Evolutionary conservation across 2,888 invertebrate species (phyloP).

Genomic region (Tiliacea citrago): DNA sequence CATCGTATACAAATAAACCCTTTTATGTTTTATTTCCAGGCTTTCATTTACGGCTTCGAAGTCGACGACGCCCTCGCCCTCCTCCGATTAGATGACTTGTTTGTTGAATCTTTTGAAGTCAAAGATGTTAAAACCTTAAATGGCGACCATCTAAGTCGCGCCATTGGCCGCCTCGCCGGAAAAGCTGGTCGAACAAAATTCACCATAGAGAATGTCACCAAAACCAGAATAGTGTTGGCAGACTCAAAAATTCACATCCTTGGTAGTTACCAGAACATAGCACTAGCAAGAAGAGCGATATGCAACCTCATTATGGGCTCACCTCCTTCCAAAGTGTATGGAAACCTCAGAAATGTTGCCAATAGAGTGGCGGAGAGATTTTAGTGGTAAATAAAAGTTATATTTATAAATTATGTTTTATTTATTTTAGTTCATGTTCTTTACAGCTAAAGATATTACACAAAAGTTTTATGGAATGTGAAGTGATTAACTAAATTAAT

Average conservation of each 20-base stretch:
- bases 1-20: too few relatives aligned
- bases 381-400: slow-evolving; percentile 78
- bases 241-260: slow-evolving; percentile 99
- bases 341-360: slow-evolving; percentile 97
- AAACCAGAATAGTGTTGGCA: slow-evolving; percentile 99
- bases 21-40: slow-evolving; percentile 87
- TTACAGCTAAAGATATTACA: not conserved
- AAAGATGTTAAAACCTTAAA: slow-evolving; percentile 98
- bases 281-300: slow-evolving; percentile 97
- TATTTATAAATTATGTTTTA: slow-evolving; percentile 70
- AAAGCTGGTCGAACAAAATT: slow-evolving; percentile 99
- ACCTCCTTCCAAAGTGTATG: slow-evolving; percentile 99
- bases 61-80: slow-evolving; percentile 99
- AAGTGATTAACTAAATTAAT: not conserved
- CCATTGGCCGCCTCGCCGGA: slow-evolving; percentile 99
- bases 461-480: slow-evolving; percentile 21
- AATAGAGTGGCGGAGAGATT: slow-evolving; percentile 96
- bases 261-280: slow-evolving; percentile 99
- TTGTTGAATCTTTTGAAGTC: slow-evolving; percentile 99
- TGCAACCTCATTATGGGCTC: slow-evolving; percentile 99
- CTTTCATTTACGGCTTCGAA: slow-evolving; percentile 98
- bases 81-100: slow-evolving; percentile 98
- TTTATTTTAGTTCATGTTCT: slow-evolving; percentile 6
- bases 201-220: slow-evolving; percentile 99
- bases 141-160: slow-evolving; percentile 98